phyloP scores from a whole-genome alignment of 2,113 vertebrate genomes.

The Hydrochoerus hydrochaeris region DNA sequence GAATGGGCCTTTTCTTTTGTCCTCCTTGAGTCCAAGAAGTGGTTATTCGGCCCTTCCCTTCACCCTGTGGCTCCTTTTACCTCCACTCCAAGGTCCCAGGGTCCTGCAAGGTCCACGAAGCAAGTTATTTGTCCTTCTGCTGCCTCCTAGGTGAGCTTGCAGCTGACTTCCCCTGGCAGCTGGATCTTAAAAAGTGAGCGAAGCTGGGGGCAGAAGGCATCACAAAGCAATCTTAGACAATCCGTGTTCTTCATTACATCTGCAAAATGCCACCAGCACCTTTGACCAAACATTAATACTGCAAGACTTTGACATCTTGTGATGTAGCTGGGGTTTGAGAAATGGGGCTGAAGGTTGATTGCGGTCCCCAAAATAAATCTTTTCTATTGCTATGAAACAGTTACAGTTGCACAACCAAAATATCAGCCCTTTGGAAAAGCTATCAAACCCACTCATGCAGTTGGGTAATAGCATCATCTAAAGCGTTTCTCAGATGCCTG shows the following conservation, averaged over 20 bases:
- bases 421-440: slow-evolving; percentile 74
- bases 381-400: slow-evolving; percentile 61
- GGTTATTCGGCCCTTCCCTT: not conserved
- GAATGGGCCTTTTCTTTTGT: not conserved
- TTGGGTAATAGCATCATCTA: slow-evolving; percentile 46
- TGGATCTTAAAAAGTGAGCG: slow-evolving; percentile 9
- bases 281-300: slow-evolving; percentile 56
- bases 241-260: slow-evolving; percentile 51
- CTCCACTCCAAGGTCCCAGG: not conserved
- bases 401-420: slow-evolving; percentile 73
- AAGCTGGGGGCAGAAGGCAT: slow-evolving; percentile 44
- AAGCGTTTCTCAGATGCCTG: slow-evolving; percentile 5
- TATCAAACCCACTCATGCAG: slow-evolving; percentile 76
- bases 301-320: slow-evolving; percentile 33
- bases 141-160: slow-evolving; percentile 45
- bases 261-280: slow-evolving; percentile 63
- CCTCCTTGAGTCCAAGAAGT: not conserved
- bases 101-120: not conserved
- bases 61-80: accelerated
- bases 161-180: not conserved
- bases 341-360: slow-evolving; percentile 69
- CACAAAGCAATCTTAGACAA: slow-evolving; percentile 61
- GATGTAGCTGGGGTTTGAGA: slow-evolving; percentile 66
- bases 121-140: not conserved
- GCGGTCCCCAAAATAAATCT: slow-evolving; percentile 74